Base-by-base conservation (phyloP, 53 echinoderm and acorn worm genomes). In the Astropecten irregularis region DNA sequence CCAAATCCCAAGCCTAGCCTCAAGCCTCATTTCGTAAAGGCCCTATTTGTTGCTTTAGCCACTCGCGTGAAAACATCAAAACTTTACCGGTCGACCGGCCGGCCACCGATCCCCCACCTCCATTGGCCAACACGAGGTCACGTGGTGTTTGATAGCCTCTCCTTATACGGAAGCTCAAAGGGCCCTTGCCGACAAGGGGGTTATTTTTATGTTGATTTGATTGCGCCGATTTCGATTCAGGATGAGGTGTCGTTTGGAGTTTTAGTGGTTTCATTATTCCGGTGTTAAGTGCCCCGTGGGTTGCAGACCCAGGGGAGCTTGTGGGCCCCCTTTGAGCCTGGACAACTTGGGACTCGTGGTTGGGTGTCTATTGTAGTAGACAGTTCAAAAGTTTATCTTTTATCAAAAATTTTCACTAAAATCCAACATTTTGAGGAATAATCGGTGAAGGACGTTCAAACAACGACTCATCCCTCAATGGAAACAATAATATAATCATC, bases 171-270 rank as follows among this genome's bases (percentile, higher is more conserved):
- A 18, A 14, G 18, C 62, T 61, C 22, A 79, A 31, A 79, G 61
- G 61, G n/a, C n/a, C 60, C 26, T 27, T 10, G 16, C 79, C 49
- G 79, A 61, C 46, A 42, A 42, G 6, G 46, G 47, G 42, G 6
- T 42, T 8, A 8, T 11, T 79, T 79, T 79, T 46, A 79, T 79
- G 79, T 79, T 79, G 79, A 79, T 79, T 79, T 79, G 62, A 79
- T 79, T 62, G 79, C 79, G 20, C 3, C 61, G 62, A 48, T 79
- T 60, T 28, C 40, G 44, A 79, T 60, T 62, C 61, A 62, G 62
- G 0, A 20, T 3, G 49, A 79, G 31, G 79, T 62, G 79, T 79
- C 62, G 79, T 11, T 79, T 60, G 79, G 29, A 0, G 16, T 79
- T 74, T 61, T 61, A 79, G n/a, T 61, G 61, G 26, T 34, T 31